Evolutionary conservation across 1,140 invertebrate genomes (phyloP).

Genomic region (Drosophila busckii): DNA sequence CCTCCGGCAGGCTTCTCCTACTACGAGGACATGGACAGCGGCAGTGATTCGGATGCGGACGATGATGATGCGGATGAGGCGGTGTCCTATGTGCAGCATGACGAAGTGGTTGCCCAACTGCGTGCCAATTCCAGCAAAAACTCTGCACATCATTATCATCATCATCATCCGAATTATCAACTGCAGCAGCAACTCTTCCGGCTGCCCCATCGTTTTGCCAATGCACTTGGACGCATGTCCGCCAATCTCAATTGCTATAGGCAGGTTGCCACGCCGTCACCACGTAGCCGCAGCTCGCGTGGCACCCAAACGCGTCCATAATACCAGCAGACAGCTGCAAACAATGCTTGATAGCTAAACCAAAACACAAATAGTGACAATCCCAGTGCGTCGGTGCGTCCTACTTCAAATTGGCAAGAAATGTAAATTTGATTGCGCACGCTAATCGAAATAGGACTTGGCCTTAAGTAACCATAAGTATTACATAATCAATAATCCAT

Average conservation of each 20-base stretch:
- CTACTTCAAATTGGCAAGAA: slow-evolving; percentile 29
- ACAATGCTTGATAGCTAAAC: slow-evolving; percentile 16
- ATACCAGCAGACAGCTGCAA: slow-evolving; percentile 26
- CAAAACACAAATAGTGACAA: slow-evolving; percentile 56
- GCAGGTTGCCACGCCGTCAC: slow-evolving; percentile 7
- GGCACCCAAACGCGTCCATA: slow-evolving; percentile 16
- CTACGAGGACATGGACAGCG: slow-evolving; percentile 58
- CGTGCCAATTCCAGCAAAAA: slow-evolving; percentile 24
- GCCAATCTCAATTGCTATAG: slow-evolving; percentile 68
- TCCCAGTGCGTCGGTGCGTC: slow-evolving; percentile 58
- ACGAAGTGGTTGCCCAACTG: slow-evolving; percentile 55
- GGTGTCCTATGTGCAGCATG: slow-evolving; percentile 64
- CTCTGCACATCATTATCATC: background rate
- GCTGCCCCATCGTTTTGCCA: slow-evolving; percentile 54
- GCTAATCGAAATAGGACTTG: slow-evolving; percentile 33
- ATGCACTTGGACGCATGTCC: slow-evolving; percentile 52
- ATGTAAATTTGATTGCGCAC: no score
- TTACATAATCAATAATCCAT: slow-evolving; percentile 17
- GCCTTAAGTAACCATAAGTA: slow-evolving; percentile 32
- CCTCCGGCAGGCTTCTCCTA: slow-evolving; percentile 47
- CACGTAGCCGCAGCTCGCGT: slow-evolving; percentile 4
- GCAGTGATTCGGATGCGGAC: slow-evolving; percentile 31
- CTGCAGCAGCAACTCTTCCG: slow-evolving; percentile 42
- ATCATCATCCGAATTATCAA: slow-evolving; percentile 21
- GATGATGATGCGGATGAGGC: slow-evolving; percentile 40